A percentile compares a stretch with the other conserved stretches of the same genome.
Evolutionary conservation across 2,113 vertebrate genomes (phyloP).

Genomic region (Pelodiscus sinensis): DNA sequence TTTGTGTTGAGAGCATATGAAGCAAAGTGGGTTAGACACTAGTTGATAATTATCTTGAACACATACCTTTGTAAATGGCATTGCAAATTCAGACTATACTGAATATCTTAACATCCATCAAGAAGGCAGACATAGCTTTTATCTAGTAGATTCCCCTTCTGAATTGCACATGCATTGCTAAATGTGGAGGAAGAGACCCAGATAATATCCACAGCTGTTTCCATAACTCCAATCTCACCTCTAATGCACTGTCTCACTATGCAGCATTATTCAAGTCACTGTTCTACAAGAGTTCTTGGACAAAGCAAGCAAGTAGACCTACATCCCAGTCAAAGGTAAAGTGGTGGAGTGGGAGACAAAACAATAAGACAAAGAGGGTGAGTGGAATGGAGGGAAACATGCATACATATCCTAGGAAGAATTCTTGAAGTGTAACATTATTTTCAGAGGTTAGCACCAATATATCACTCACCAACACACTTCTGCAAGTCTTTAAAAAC

Average conservation of each 20-base stretch:
- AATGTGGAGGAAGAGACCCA: background rate
- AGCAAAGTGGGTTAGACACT: background rate
- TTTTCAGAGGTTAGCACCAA: background rate
- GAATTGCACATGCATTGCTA: background rate
- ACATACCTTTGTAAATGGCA: background rate
- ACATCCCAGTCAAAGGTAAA: background rate
- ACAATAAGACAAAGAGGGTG: background rate
- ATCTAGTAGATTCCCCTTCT: background rate
- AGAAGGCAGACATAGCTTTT: background rate
- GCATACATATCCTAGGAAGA: background rate
- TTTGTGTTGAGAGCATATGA: too few relatives aligned
- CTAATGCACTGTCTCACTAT: background rate
- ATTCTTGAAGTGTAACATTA: background rate
- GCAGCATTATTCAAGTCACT: background rate
- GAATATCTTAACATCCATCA: background rate
- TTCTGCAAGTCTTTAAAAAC: background rate
- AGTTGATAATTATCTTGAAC: background rate
- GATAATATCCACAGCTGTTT: background rate
- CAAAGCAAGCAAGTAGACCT: background rate
- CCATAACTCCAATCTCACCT: background rate
- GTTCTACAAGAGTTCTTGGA: background rate
- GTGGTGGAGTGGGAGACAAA: background rate
- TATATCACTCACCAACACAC: background rate
- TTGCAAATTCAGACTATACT: background rate
- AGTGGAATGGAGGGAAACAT: background rate